Evolutionary conservation across 2,797 vertebrate species (phyloP).

Genomic region (Kryptolebias ocellatus): DNA sequence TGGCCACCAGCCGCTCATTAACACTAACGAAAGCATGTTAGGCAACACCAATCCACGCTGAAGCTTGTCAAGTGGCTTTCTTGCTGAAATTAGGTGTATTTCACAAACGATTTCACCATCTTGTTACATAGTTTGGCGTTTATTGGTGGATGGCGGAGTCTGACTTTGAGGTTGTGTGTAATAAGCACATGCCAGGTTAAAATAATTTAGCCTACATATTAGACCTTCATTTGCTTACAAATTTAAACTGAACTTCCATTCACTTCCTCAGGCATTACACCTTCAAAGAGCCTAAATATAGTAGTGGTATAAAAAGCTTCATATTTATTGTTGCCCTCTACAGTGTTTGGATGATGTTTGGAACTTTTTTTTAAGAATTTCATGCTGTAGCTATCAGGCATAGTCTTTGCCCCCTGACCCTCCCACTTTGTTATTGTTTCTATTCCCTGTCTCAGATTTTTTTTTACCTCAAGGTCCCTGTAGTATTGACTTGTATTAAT

Average conservation of each 20-base stretch:
- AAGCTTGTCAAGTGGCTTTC: constrained; percentile 69
- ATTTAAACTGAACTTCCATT: constrained; percentile 48
- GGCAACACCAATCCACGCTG: constrained; percentile 73
- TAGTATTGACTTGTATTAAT: constrained; percentile 73
- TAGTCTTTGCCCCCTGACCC: constrained; percentile 33
- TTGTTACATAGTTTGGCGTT: constrained; percentile 80
- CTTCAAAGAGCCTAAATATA: constrained; percentile 27
- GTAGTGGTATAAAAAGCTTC: constrained; percentile 7
- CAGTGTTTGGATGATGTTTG: constrained; percentile 18
- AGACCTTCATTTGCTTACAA: constrained; percentile 69
- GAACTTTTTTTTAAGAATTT: constrained; percentile 39
- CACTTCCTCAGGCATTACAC: constrained; percentile 15
- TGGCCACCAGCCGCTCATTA: constrained; percentile 81
- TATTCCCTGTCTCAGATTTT: constrained; percentile 53
- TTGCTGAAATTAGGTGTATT: constrained; percentile 80
- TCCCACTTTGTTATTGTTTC: constrained; percentile 62
- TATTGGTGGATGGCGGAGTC: constrained; percentile 79
- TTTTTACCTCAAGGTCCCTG: constrained; percentile 60
- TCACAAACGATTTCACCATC: constrained; percentile 83
- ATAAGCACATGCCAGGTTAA: constrained; percentile 73
- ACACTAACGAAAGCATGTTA: constrained; percentile 75
- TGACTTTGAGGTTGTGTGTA: constrained; percentile 60
- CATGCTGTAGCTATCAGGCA: constrained; percentile 29
- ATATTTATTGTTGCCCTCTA: constrained; percentile 29
- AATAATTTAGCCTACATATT: constrained; percentile 70